Conservation (phyloP, 2,888 invertebrate genomes). For the Meloe dianella region DNA sequence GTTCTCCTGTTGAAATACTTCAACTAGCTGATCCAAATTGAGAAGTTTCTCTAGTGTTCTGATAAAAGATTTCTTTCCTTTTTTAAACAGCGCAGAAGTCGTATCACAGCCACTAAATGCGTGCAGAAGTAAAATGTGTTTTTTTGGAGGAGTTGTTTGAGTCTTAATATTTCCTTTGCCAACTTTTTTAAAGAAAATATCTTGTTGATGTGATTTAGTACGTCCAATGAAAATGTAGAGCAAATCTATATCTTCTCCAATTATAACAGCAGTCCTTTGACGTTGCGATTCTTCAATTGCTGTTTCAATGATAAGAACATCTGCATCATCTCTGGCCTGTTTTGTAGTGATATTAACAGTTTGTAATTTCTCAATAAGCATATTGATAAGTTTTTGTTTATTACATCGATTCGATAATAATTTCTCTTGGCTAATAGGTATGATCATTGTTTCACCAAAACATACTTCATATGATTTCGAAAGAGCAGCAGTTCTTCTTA, state of each 20-base stretch:
- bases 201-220: conserved; percentile 40
- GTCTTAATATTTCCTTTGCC: conserved; percentile 52
- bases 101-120: conserved; percentile 46
- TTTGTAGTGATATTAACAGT: conserved; percentile 51
- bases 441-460: conserved; percentile 50
- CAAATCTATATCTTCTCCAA: conserved; percentile 53
- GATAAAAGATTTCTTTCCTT: conserved; percentile 41
- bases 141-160: conserved; percentile 39
- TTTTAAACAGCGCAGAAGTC: conserved; percentile 42
- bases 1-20: conserved; percentile 51
- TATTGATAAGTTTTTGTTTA: not conserved
- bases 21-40: conserved; percentile 44
- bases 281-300: conserved; percentile 46
- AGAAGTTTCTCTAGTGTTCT: conserved; percentile 44
- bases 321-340: conserved; percentile 51
- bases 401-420: conserved; percentile 39
- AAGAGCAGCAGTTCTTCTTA: conserved; percentile 52
- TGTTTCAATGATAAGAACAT: conserved; percentile 53
- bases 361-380: conserved; percentile 3
- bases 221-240: conserved; percentile 53
- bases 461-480: conserved; percentile 51
- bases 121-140: conserved; percentile 41
- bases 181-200: conserved; percentile 51
- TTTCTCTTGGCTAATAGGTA: conserved; percentile 43
- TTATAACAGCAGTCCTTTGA: conserved; percentile 43